Conservation (phyloP, 2,797 vertebrate species). For the Iguana delicatissima region DNA sequence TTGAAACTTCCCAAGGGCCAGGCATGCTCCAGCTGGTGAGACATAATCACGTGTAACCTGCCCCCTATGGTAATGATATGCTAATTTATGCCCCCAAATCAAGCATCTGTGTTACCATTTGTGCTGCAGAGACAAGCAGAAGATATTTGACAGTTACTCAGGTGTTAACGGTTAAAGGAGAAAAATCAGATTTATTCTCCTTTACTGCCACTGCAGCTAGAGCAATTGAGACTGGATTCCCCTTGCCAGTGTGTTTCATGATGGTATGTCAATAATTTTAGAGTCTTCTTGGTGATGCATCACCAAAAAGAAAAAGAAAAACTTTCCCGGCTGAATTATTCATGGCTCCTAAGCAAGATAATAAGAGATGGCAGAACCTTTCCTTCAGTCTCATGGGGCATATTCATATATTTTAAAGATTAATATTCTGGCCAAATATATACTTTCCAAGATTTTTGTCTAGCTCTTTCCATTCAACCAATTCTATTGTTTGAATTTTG, state of each 20-base stretch:
- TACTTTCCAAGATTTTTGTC: slow-evolving; percentile 61
- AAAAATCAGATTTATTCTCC: slow-evolving; percentile 72
- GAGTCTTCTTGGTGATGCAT: slow-evolving; percentile 64
- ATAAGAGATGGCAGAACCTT: slow-evolving; percentile 70
- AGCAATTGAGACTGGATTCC: slow-evolving; percentile 57
- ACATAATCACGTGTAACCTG: slow-evolving; percentile 69
- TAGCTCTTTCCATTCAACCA: slow-evolving; percentile 42
- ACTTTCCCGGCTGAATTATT: slow-evolving; percentile 74
- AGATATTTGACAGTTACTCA: slow-evolving; percentile 67
- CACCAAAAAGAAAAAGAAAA: slow-evolving; percentile 27
- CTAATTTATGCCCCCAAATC: slow-evolving; percentile 73
- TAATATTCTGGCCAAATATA: slow-evolving; percentile 69
- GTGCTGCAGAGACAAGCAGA: slow-evolving; percentile 64
- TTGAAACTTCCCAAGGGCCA: slow-evolving; percentile 72
- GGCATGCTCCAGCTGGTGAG: slow-evolving; percentile 63
- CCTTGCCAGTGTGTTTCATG: slow-evolving; percentile 63
- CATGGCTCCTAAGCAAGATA: slow-evolving; percentile 73
- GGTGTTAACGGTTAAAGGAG: slow-evolving; percentile 63
- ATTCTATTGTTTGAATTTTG: slow-evolving; percentile 42
- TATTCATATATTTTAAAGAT: slow-evolving; percentile 74
- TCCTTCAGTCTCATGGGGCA: slow-evolving; percentile 62
- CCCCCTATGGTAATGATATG: slow-evolving; percentile 65
- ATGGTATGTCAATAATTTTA: slow-evolving; percentile 61
- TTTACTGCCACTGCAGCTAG: slow-evolving; percentile 61
- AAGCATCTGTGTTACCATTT: slow-evolving; percentile 76